A percentile compares a stretch with the other conserved stretches of the same genome.
These are phyloP conservation scores for Phaonia tiefii DNA, from an alignment of 2,888 invertebrate species.

Conservation along the genomic window DNA sequence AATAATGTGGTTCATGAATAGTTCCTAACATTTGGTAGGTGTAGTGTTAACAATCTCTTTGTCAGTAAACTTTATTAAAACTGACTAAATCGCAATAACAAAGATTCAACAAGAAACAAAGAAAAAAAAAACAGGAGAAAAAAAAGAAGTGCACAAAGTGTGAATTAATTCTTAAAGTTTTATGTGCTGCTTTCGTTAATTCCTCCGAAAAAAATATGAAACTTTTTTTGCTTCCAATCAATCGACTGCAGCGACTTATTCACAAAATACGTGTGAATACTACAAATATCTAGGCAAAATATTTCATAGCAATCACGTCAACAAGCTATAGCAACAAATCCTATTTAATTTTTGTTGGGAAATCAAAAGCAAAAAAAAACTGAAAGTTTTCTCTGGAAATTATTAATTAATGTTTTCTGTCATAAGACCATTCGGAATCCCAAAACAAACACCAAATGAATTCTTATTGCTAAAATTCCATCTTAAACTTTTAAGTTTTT, in stretches of 20 bases:
- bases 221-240: slow-evolving; percentile 46
- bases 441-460: background rate
- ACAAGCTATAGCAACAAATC: background rate
- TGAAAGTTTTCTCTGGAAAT: slow-evolving; percentile 41
- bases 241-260: slow-evolving; percentile 34
- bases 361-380: slow-evolving; percentile 5
- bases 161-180: slow-evolving; percentile 34
- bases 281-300: slow-evolving; percentile 30
- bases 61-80: too few relatives aligned
- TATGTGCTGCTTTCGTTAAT: slow-evolving; percentile 18
- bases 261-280: slow-evolving; percentile 52
- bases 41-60: too few relatives aligned
- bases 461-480: background rate
- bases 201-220: background rate
- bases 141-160: slow-evolving; percentile 5
- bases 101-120: background rate
- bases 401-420: slow-evolving; percentile 50
- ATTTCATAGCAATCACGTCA: slow-evolving; percentile 5
- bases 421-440: background rate
- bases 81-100: background rate
- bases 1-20: too few relatives aligned
- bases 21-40: too few relatives aligned
- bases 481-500: too few relatives aligned
- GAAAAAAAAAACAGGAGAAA: background rate
- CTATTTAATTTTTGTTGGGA: slow-evolving; percentile 30